phyloP scores from a whole-genome alignment of 2,113 vertebrate genomes.

The Trogon surrucura region DNA sequence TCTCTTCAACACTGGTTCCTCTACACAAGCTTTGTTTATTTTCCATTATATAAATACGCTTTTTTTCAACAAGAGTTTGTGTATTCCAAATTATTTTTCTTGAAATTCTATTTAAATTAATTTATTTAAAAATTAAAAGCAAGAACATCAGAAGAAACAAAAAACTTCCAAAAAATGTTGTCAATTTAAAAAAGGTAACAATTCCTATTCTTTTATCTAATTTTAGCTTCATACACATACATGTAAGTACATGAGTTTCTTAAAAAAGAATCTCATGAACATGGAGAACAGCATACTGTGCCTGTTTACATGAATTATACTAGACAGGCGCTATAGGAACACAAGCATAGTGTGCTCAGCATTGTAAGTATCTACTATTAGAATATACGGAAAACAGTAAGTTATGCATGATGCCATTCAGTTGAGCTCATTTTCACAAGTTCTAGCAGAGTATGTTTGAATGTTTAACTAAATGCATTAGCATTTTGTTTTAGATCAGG shows the following conservation, averaged over 20 bases:
- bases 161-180: background rate
- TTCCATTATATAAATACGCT: background rate
- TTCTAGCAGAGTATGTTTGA: background rate
- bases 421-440: background rate
- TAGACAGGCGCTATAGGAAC: background rate
- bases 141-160: background rate
- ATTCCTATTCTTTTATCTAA: background rate
- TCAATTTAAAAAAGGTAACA: background rate
- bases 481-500: background rate
- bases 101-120: background rate
- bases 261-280: background rate
- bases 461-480: constrained; percentile 22
- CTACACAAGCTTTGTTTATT: background rate
- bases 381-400: background rate
- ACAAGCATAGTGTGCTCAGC: background rate
- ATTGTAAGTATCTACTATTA: background rate
- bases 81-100: background rate
- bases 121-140: background rate
- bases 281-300: background rate
- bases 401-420: background rate
- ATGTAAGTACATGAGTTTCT: background rate
- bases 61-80: background rate
- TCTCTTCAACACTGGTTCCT: background rate
- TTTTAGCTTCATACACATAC: background rate
- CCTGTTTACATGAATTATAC: background rate